These are phyloP conservation scores for Melanotaenia duboulayi DNA, from an alignment of 2,113 vertebrate species.

Conservation along the genomic window DNA sequence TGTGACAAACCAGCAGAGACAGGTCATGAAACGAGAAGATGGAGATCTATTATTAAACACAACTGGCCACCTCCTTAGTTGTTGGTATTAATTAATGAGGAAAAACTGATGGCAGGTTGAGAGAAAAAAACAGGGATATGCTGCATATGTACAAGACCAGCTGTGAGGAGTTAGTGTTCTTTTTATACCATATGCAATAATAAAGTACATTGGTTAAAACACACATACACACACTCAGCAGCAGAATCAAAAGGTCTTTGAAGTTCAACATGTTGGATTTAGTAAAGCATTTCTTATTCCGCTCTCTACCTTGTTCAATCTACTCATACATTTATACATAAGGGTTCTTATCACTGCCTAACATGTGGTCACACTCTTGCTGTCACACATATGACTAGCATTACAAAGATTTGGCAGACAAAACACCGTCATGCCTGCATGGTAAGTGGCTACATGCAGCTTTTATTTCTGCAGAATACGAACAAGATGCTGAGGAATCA, in stretches of 20 bases:
- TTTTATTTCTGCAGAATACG: background rate
- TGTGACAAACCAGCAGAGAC: conserved; percentile 43
- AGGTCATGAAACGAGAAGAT: conserved; percentile 14
- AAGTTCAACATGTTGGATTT: conserved; percentile 1
- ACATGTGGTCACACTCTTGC: conserved; percentile 14
- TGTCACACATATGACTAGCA: conserved; percentile 10
- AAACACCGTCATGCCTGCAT: background rate
- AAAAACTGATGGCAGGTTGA: too few species aligned
- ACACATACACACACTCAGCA: background rate
- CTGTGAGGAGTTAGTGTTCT: background rate
- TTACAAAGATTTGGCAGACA: conserved; percentile 9
- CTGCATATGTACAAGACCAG: background rate
- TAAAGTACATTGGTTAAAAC: background rate
- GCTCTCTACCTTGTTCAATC: conserved; percentile 6
- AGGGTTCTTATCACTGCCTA: conserved; percentile 23
- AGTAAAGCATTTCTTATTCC: conserved; percentile 18
- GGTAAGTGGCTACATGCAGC: background rate
- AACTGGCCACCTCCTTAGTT: background rate
- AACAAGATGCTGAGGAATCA: background rate
- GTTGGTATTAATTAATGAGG: background rate
- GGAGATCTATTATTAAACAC: conserved; percentile 1
- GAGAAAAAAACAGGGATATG: too few species aligned
- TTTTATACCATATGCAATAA: background rate
- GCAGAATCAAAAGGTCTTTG: conserved; percentile 28
- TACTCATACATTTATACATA: conserved; percentile 32